Conservation (phyloP, 1,140 invertebrate species). For the Chymomyza costata region DNA sequence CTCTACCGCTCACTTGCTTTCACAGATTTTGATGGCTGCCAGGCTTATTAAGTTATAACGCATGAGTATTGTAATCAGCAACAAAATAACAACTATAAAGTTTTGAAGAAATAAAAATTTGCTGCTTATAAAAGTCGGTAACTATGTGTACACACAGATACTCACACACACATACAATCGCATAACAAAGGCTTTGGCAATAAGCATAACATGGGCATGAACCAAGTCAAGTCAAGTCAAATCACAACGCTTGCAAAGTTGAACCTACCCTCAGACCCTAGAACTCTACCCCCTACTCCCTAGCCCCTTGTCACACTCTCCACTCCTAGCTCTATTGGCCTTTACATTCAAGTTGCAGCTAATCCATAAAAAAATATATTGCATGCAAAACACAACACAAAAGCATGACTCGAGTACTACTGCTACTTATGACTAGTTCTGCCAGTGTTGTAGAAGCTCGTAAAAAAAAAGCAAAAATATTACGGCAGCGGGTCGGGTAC, state of each 20-base stretch:
- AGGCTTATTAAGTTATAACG: conserved; percentile 72
- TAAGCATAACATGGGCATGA: conserved; percentile 37
- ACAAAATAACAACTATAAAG: conserved; percentile 14
- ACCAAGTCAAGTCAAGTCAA: conserved; percentile 24
- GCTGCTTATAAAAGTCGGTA: conserved; percentile 67
- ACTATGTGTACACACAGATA: conserved; percentile 33
- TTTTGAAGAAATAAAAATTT: conserved; percentile 64
- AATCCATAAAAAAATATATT: conserved; percentile 70
- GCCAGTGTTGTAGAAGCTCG: conserved; percentile 40
- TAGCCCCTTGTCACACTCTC: conserved; percentile 24
- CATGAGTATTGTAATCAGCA: conserved; percentile 54
- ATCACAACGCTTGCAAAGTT: conserved; percentile 47
- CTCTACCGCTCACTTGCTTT: too few species aligned
- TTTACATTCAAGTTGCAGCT: conserved; percentile 67
- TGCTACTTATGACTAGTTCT: conserved; percentile 48
- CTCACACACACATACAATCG: conserved; percentile 15
- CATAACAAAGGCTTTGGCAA: conserved; percentile 55
- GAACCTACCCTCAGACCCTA: conserved; percentile 23
- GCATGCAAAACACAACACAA: conserved; percentile 42
- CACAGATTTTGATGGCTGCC: conserved; percentile 26
- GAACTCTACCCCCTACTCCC: not conserved
- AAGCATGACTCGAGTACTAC: conserved; percentile 46
- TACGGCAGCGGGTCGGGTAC: too few species aligned
- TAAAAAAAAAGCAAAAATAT: conserved; percentile 20
- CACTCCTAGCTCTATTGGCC: too few species aligned